phyloP scores from a whole-genome alignment of 2,113 vertebrate species.

The Pygoscelis adeliae region DNA sequence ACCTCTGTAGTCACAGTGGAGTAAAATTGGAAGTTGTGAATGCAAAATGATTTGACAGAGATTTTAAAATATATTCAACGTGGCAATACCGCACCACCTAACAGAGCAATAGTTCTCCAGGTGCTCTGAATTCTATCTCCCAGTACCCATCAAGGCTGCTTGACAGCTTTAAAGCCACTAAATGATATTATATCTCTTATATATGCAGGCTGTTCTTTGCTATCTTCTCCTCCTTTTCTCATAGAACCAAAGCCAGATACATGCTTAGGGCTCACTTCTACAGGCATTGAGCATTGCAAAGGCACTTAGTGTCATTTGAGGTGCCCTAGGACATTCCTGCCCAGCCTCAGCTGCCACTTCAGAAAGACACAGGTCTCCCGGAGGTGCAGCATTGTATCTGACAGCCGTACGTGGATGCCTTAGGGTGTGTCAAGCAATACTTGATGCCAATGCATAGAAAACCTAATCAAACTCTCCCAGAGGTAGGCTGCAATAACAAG shows the following conservation, averaged over 20 bases:
- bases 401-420: slow-evolving; percentile 21
- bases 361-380: neutral
- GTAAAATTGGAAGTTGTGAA: neutral
- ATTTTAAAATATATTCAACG: neutral
- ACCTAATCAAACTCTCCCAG: neutral
- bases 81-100: neutral
- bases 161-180: neutral
- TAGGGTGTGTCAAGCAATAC: neutral
- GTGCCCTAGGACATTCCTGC: slow-evolving; percentile 17
- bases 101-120: neutral
- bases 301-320: slow-evolving; percentile 9
- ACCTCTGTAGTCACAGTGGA: neutral
- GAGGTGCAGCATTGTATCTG: neutral
- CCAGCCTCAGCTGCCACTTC: slow-evolving; percentile 27
- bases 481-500: neutral
- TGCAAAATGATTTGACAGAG: neutral
- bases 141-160: neutral
- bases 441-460: neutral
- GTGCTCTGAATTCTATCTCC: neutral
- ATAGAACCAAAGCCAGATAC: neutral
- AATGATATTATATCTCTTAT: neutral
- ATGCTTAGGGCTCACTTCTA: neutral
- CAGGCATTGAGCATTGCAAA: neutral
- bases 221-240: neutral
- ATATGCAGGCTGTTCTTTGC: neutral